Evolutionary conservation across 2,113 vertebrate species (phyloP).

Genomic region (Lepus timidus): DNA sequence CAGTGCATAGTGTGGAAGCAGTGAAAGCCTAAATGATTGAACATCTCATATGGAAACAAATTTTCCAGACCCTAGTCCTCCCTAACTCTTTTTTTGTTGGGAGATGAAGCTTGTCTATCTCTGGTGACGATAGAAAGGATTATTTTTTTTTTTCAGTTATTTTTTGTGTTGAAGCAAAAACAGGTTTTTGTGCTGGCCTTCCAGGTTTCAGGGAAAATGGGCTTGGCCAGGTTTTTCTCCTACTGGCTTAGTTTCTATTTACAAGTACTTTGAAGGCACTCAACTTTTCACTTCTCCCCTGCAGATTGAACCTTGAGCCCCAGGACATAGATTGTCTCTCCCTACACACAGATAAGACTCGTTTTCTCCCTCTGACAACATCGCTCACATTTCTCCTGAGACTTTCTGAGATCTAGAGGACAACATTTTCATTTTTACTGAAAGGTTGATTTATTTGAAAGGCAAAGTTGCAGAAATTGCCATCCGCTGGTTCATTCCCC

Average conservation of each 20-base stretch:
- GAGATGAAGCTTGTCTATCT: no score
- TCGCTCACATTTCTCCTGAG: not conserved
- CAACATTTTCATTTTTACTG: not conserved
- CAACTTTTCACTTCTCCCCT: not conserved
- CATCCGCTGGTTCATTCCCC: no score
- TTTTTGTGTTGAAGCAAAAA: constrained; percentile 30
- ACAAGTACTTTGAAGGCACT: not conserved
- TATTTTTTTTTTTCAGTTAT: not conserved
- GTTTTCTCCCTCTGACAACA: not conserved
- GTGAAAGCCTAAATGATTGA: not conserved
- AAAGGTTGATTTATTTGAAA: no score
- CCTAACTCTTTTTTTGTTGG: no score
- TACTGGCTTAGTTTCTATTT: not conserved
- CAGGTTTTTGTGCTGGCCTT: not conserved
- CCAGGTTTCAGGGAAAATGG: not conserved
- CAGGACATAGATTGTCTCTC: not conserved
- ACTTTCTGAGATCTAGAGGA: not conserved
- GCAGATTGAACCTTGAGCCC: not conserved
- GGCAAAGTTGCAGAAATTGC: no score
- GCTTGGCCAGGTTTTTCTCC: constrained; percentile 1
- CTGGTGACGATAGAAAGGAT: no score
- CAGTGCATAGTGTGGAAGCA: not conserved
- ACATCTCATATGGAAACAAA: not conserved
- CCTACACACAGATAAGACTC: not conserved
- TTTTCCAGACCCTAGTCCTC: no score